These are phyloP conservation scores for Diorhabda carinulata DNA, from an alignment of 1,140 invertebrate genomes.

Conservation along the genomic window DNA sequence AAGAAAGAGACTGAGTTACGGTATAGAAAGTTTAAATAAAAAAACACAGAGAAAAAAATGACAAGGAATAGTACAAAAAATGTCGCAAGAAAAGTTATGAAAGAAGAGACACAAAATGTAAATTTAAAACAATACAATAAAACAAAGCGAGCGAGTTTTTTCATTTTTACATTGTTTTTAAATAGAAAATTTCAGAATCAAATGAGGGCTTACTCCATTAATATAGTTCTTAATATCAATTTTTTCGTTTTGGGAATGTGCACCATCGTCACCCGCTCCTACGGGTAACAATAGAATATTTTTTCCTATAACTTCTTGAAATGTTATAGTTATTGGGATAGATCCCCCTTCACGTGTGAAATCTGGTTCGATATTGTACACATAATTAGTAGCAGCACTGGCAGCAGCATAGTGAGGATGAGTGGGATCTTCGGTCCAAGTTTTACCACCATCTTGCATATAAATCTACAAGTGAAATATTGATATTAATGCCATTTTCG, in stretches of 20 bases:
- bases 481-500: too few species aligned
- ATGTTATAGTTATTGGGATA: conserved; percentile 81
- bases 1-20: too few species aligned
- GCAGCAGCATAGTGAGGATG: conserved; percentile 91
- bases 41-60: too few species aligned
- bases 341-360: conserved; percentile 93
- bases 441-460: conserved; percentile 74
- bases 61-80: too few species aligned
- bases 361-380: conserved; percentile 91
- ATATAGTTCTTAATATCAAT: conserved; percentile 90
- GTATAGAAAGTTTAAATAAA: too few species aligned
- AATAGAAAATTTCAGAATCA: conserved; percentile 7
- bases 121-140: conserved; percentile 7
- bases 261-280: conserved; percentile 91
- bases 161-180: too few species aligned
- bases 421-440: conserved; percentile 89
- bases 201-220: conserved; percentile 71
- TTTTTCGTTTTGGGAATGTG: conserved; percentile 98
- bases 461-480: not conserved
- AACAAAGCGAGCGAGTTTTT: conserved; percentile 34
- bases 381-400: conserved; percentile 77
- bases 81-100: too few species aligned
- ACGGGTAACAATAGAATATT: conserved; percentile 90
- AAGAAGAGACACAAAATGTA: not conserved
- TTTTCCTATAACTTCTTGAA: conserved; percentile 84